phyloP scores from a whole-genome alignment of 2,113 vertebrate species.

The Taxidea taxus region DNA sequence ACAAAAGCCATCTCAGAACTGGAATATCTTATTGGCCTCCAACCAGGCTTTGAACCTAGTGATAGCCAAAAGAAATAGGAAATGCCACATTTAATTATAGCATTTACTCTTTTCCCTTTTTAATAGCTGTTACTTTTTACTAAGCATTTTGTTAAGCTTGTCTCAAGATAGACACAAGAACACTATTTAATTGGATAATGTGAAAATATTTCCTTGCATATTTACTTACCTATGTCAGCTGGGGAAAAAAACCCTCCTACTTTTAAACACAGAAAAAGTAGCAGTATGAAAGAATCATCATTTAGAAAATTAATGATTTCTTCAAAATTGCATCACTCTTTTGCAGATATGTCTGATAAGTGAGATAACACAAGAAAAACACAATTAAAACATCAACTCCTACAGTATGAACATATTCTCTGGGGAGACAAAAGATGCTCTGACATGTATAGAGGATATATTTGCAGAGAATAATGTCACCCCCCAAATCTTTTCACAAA shows the following conservation, averaged over 20 bases:
- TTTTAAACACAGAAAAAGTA: constrained; percentile 23
- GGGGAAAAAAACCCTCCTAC: neutral
- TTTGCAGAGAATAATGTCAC: constrained; percentile 37
- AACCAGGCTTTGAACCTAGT: neutral
- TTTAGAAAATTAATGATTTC: constrained; percentile 41
- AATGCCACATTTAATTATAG: neutral
- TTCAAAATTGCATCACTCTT: constrained; percentile 14
- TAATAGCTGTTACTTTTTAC: constrained; percentile 14
- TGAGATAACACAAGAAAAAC: constrained; percentile 7
- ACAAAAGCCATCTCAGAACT: neutral
- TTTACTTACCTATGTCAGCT: neutral
- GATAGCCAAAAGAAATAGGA: constrained; percentile 19
- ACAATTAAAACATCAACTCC: constrained; percentile 22
- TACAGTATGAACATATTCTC: neutral
- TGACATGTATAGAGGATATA: constrained; percentile 2
- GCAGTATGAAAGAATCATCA: neutral
- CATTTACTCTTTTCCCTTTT: neutral
- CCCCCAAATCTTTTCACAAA: constrained; percentile 37
- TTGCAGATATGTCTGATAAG: neutral
- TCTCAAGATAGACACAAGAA: neutral
- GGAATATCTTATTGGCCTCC: neutral
- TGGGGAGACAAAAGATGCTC: constrained; percentile 13
- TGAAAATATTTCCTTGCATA: neutral
- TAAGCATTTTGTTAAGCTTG: constrained; percentile 23
- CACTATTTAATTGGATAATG: neutral